These are phyloP conservation scores for Hemithea aestivaria DNA, from an alignment of 2,888 invertebrate genomes.

Conservation along the genomic window DNA sequence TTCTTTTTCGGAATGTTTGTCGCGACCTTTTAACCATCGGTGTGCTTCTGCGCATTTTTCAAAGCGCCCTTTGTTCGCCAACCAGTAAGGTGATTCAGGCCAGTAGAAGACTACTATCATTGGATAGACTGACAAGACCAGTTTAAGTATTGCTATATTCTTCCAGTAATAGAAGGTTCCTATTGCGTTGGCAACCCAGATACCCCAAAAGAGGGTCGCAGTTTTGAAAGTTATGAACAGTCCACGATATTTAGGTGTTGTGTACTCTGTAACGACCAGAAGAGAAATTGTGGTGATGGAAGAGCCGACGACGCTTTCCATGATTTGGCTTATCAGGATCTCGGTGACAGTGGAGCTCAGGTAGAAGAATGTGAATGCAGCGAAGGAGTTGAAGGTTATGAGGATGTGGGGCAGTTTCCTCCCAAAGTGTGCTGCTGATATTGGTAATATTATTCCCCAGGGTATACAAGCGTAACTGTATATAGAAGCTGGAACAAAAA, in stretches of 20 bases:
- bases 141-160: conserved; percentile 27
- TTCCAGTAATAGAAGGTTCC: conserved; percentile 40
- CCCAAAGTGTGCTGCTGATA: too few relatives aligned
- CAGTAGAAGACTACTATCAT: conserved; percentile 23
- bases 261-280: conserved; percentile 36
- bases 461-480: too few relatives aligned
- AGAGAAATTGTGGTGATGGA: conserved; percentile 12
- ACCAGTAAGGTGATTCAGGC: conserved; percentile 46
- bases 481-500: too few relatives aligned
- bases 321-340: conserved; percentile 30
- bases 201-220: conserved; percentile 36
- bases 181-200: conserved; percentile 33
- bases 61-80: conserved; percentile 39
- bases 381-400: conserved; percentile 18
- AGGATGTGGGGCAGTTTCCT: background rate
- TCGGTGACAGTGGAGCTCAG: conserved; percentile 28
- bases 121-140: conserved; percentile 23
- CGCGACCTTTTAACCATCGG: conserved; percentile 39
- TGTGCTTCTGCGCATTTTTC: conserved; percentile 37
- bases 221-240: conserved; percentile 35
- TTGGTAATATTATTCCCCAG: too few relatives aligned
- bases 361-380: conserved; percentile 28
- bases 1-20: conserved; percentile 36
- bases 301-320: conserved; percentile 7
- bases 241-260: conserved; percentile 37